Base-by-base conservation (phyloP, 2,797 vertebrate genomes). In the Valencia hispanica region DNA sequence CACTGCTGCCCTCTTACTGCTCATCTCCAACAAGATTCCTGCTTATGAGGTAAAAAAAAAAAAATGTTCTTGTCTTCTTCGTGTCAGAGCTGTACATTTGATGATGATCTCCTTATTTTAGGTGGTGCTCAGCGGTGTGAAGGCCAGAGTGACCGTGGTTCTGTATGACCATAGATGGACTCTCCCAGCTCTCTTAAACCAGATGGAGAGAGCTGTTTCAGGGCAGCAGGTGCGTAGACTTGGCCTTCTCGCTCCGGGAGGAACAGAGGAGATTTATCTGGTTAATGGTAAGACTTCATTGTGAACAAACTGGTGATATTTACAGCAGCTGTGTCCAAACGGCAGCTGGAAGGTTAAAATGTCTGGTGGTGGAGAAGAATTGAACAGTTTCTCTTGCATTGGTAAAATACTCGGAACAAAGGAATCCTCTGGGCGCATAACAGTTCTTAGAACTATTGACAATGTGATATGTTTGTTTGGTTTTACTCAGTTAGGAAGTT, bases 81-180 rank as follows among this genome's bases (percentile, higher is more conserved):
- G 1, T 17, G 74, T 25, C 4, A 34, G 32, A 74, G 51, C 66
- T 27, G 32, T 17, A 22, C 1, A 4, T 4, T 5, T 18, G 32
- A 51, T 48, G 15, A 61, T 12, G 41, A 69, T 69, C 15, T 3
- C n/a, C 7, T 14, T 20, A 22, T 75, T 88, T 53, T 39, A 98
- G 97, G 84, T 97, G 93, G 75, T 97, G 86, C 85, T 96, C 84
- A 89, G 93, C 39, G 95, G 96, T 0, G 87, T 95, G 45, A 95
- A 90, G 61, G 78, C 89, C 0, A 91, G 75, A 0, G 94, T 97
- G 32, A 17, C 90, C 1, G 87, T 90, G 36, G 71, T 97, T 68
- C 90, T 96, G 1, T 98, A 96, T 9, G 96, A 97, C 78, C 91
- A 96, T 80, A 88, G 88, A 5, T 94, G 94, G 74, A 96, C 96